Conservation (phyloP, 2,113 vertebrate species). For the Pseudolaguvia tuberculata region DNA sequence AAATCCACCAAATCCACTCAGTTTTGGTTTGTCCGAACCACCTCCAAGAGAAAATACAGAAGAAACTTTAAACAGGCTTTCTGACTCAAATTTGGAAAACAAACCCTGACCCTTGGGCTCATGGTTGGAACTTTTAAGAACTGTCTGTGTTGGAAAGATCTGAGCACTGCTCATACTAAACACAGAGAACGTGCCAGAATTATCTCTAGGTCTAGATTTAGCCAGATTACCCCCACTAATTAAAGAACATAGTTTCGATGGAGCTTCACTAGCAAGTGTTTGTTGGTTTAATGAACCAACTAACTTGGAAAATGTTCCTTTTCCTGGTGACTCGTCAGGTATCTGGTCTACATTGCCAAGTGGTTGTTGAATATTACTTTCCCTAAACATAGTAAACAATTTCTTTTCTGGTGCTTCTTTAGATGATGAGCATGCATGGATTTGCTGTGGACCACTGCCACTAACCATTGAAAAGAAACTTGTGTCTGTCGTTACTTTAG, state of each 20-base stretch:
- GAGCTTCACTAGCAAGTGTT: conserved; percentile 49
- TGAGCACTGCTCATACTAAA: conserved; percentile 59
- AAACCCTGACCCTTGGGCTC: conserved; percentile 64
- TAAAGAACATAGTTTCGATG: conserved; percentile 40
- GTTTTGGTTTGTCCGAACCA: conserved; percentile 62
- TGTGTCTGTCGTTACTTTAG: conserved; percentile 60
- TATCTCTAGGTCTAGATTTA: conserved; percentile 52
- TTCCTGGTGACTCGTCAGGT: conserved; percentile 58
- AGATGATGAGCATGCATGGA: conserved; percentile 30
- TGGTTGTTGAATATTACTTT: conserved; percentile 52
- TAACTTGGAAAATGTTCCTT: conserved; percentile 70
- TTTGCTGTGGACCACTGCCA: conserved; percentile 52
- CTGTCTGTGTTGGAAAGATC: conserved; percentile 44
- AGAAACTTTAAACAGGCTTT: conserved; percentile 74
- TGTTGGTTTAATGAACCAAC: conserved; percentile 47
- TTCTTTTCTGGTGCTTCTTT: conserved; percentile 61
- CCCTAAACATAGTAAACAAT: conserved; percentile 66
- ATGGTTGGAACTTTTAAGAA: conserved; percentile 38
- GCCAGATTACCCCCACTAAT: conserved; percentile 32
- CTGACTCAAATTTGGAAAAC: conserved; percentile 71
- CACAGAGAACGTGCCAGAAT: conserved; percentile 68
- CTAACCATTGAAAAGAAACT: conserved; percentile 70
- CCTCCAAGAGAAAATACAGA: conserved; percentile 73
- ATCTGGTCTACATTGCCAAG: conserved; percentile 12
- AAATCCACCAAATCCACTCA: conserved; percentile 74